A percentile compares a stretch with the other conserved stretches of the same genome.
Evolutionary conservation across 1,140 invertebrate species (phyloP).

Genomic region (Camponotus pennsylvanicus): DNA sequence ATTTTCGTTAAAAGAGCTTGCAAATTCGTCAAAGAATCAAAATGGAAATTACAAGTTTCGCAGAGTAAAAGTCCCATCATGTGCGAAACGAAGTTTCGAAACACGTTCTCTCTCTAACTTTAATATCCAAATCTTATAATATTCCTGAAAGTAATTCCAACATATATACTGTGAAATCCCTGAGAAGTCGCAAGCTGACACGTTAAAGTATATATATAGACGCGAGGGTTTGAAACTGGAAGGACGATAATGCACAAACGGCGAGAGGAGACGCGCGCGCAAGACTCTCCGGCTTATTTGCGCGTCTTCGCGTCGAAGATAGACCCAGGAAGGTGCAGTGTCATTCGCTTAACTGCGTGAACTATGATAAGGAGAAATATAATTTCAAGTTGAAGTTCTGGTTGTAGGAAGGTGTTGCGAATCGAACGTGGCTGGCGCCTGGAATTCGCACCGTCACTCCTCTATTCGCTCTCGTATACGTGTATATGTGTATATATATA

Average conservation of each 20-base stretch:
- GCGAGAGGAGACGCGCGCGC: conserved; percentile 52
- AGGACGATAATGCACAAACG: conserved; percentile 60
- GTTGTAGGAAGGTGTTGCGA: conserved; percentile 62
- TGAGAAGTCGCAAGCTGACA: conserved; percentile 46
- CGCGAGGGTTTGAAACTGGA: conserved; percentile 48
- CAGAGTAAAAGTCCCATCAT: background rate
- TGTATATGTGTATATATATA: background rate
- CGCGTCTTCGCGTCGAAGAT: conserved; percentile 54
- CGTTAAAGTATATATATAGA: conserved; percentile 51
- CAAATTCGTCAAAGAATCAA: background rate
- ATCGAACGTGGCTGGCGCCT: conserved; percentile 58
- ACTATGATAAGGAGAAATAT: conserved; percentile 63
- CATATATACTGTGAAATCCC: conserved; percentile 3
- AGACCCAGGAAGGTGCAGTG: conserved; percentile 59
- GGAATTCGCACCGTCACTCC: conserved; percentile 57
- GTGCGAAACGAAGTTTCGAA: background rate
- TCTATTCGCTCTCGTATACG: conserved; percentile 52
- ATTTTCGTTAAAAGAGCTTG: background rate
- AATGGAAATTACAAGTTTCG: background rate
- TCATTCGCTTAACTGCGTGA: conserved; percentile 64
- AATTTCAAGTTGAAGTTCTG: conserved; percentile 65
- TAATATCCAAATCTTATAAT: conserved; percentile 24
- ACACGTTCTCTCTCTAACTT: background rate
- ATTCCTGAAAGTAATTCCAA: conserved; percentile 30
- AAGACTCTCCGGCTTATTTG: conserved; percentile 53